A percentile compares a stretch with the other conserved stretches of the same genome.
phyloP scores from a whole-genome alignment of 2,113 vertebrate species.

The Brachionichthys hirsutus region DNA sequence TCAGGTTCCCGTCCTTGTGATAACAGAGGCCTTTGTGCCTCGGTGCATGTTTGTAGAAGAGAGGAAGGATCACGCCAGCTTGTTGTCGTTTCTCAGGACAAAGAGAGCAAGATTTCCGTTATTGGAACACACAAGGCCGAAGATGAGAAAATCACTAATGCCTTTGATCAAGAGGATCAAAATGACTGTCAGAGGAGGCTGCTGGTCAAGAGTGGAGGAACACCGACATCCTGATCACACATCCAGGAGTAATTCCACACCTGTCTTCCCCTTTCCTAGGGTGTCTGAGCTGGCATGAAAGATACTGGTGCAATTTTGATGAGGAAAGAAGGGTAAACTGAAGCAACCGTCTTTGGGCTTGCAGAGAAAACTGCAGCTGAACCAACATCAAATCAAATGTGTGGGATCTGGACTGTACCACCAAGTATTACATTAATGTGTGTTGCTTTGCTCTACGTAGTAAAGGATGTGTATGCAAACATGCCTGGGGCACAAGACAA shows the following conservation, averaged over 20 bases:
- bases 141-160: conserved; percentile 25
- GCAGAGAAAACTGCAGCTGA: background rate
- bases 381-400: background rate
- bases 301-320: background rate
- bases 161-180: conserved; percentile 19
- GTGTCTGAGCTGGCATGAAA: conserved; percentile 10
- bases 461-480: too few relatives aligned
- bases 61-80: conserved; percentile 3
- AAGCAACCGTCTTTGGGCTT: background rate
- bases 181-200: background rate
- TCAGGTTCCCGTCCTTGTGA: conserved; percentile 35
- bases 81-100: conserved; percentile 5
- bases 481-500: background rate
- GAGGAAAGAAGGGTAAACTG: background rate
- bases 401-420: background rate
- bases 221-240: conserved; percentile 10
- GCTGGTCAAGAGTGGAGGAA: conserved; percentile 13
- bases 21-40: conserved; percentile 35
- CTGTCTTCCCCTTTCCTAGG: background rate
- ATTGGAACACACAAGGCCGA: background rate
- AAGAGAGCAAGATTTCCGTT: conserved; percentile 11
- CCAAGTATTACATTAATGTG: background rate
- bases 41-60: background rate
- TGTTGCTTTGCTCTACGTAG: too few relatives aligned
- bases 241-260: background rate